Evolutionary conservation across 2,113 vertebrate genomes (phyloP), one percentile per base, ranked within the genome.

Genomic region (Salminus brasiliensis): DNA sequence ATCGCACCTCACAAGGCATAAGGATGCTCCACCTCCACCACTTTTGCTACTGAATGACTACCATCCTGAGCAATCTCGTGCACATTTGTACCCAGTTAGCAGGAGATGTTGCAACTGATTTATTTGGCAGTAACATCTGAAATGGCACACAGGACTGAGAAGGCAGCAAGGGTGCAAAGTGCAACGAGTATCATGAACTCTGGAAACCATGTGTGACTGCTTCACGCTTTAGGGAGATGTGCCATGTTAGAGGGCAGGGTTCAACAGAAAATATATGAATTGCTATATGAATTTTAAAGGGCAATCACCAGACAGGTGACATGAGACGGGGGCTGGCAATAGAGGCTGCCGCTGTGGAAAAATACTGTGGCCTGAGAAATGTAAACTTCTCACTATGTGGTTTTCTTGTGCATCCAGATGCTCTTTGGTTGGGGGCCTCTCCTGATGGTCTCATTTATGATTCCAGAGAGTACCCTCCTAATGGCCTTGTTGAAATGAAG

Each of bases 251-350:
- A 32, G 68, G 41, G 8, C 36, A 66, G 13, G 62, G 59, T 39
- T 77, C 59, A 36, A 25, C 65, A 9, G 53, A 79, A 45, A 69
- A 67, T 27, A n/a, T n/a, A n/a, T n/a, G n/a, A n/a, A 41, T 81
- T 7, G 68, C 70, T 49, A 25, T 69, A 47, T n/a, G 43, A 53
- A 74, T 83, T 49, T 18, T 34, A 30, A 83, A 79, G 41, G 65
- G 65, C 59, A 49, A 4, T n/a, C 21, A 30, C 32, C 80, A 76
- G 32, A 71, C 60, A n/a, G 74, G 74, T 32, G 57, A 45, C 7
- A 82, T 70, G 81, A 79, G 47, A 43, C 78, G 72, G 55, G 76
- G 52, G 12, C 32, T 69, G 55, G 76, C 27, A 45, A 36, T 75
- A 52, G 81, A 75, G 47, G 43, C 68, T 23, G 60, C 21, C 39